These are phyloP conservation scores for Phymatocera aterrima DNA, from an alignment of 2,888 invertebrate genomes.

Conservation along the genomic window DNA sequence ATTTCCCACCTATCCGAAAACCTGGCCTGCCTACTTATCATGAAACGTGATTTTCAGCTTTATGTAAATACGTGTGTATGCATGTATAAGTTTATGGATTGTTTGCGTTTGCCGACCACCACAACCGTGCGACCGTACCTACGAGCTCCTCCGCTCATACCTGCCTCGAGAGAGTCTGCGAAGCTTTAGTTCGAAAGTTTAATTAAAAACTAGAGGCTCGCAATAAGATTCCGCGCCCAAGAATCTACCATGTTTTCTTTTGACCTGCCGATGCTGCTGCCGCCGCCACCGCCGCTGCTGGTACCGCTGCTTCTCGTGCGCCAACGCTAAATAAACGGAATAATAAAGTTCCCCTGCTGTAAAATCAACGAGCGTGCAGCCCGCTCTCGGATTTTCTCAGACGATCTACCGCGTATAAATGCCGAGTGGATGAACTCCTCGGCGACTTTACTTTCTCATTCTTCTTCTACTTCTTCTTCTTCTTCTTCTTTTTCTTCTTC, in stretches of 20 bases:
- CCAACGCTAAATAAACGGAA: conserved; percentile 42
- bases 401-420: conserved; percentile 11
- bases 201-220: conserved; percentile 68
- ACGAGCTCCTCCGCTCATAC: too few species aligned
- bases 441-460: background rate
- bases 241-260: conserved; percentile 34
- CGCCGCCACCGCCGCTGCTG: background rate
- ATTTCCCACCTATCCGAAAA: background rate
- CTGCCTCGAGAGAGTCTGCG: background rate
- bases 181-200: conserved; percentile 67
- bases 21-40: background rate
- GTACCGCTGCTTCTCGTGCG: background rate
- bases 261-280: background rate
- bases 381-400: background rate
- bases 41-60: background rate
- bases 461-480: background rate
- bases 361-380: background rate
- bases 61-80: background rate
- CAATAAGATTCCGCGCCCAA: conserved; percentile 51
- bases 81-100: too few species aligned
- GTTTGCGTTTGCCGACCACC: too few species aligned
- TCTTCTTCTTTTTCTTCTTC: background rate
- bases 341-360: conserved; percentile 26
- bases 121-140: too few species aligned
- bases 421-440: conserved; percentile 26